Evolutionary conservation across 2,888 invertebrate species (phyloP), one percentile per base, ranked within the genome.

Genomic region (Parnassius mnemosyne): DNA sequence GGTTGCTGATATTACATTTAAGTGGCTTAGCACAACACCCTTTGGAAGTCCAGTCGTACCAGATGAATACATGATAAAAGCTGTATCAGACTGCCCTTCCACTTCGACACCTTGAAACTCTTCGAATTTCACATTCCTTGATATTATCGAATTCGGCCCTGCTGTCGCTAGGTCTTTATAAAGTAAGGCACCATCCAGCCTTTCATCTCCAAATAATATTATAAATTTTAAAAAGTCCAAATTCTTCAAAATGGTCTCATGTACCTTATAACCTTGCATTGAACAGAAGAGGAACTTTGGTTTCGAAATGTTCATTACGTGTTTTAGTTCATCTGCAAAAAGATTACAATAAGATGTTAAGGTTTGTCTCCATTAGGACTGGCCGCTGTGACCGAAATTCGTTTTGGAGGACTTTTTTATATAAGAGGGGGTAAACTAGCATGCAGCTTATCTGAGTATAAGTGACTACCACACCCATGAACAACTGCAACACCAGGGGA

Each of bases 11-110:
- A 64, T 53, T 10, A 60, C 44, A 54, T 64, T 78, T 0, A 72
- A 20, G 65, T 78, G 76, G 0, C 73, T 72, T n/a, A 76, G 34
- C 72, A 74, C 72, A 0, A 77, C 78, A 11, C 76, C 78, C 60
- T 78, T 78, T 0, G 78, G 73, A 11, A 77, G 11, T 1, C 78
- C 77, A 0, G 78, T 77, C 0, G 78, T 78, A 0, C 78, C 78
- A 0, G 77, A 77, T 0, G 77, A 77, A 52, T 77, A 78, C 44
- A 77, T 49, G 11, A 78, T 66, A 20, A 74, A 66, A 9, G 66
- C 60, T 0, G 67, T 66, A 34, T 76, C 77, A 0, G 25, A 65
- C 20, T 68, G 64, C 9, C 73, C 71, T 3, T 67, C 43, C 7
- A 72, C 73, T 1, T 69, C 71, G 0, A 66, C 67, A 0, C 63